Evolutionary conservation across 2,797 vertebrate species (phyloP).

Genomic region (Microhierax caerulescens): DNA sequence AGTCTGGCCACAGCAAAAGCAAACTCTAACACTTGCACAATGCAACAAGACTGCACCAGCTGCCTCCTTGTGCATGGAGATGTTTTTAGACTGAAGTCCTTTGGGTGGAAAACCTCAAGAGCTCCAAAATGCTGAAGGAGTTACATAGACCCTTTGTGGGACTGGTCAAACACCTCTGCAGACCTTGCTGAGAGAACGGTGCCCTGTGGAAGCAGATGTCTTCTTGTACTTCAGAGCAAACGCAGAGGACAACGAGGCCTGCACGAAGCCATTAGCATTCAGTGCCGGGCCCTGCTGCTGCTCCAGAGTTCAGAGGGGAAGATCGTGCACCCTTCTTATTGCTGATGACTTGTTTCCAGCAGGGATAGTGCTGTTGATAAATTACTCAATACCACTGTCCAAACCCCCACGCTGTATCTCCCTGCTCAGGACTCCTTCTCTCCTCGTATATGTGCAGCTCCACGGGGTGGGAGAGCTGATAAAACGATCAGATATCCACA

Average conservation of each 20-base stretch:
- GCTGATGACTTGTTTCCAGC: not conserved
- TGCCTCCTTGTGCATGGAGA: accelerated
- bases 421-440: not conserved
- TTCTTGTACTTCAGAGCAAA: not conserved
- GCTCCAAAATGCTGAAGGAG: not conserved
- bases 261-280: not conserved
- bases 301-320: not conserved
- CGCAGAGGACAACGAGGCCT: not conserved
- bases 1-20: not conserved
- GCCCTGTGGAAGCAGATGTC: not conserved
- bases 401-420: not conserved
- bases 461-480: not conserved
- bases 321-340: not conserved
- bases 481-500: not conserved
- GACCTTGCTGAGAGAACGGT: not conserved
- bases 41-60: accelerated
- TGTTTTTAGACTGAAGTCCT: not conserved
- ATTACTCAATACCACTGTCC: not conserved
- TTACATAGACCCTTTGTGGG: not conserved
- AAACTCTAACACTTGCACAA: not conserved
- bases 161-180: not conserved
- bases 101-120: not conserved
- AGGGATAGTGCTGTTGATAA: not conserved
- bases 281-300: not conserved
- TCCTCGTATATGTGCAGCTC: not conserved